phyloP scores from a whole-genome alignment of 1,140 invertebrate genomes.

The Dinoponera quadriceps region DNA sequence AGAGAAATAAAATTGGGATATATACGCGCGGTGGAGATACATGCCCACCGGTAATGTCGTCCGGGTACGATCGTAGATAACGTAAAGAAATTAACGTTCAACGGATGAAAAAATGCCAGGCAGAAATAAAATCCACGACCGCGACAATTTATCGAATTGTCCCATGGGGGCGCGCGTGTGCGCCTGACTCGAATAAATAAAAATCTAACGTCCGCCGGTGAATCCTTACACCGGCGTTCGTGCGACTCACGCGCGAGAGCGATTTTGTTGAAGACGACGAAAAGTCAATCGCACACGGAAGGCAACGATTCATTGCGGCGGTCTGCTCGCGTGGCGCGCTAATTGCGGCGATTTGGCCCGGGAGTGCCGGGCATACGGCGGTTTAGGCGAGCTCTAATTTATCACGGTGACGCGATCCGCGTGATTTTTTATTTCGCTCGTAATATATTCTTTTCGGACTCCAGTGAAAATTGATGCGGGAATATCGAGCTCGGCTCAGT shows the following conservation, averaged over 20 bases:
- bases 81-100: conserved; percentile 18
- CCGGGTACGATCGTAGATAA: not conserved
- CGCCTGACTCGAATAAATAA: conserved; percentile 7
- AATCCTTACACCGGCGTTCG: conserved; percentile 19
- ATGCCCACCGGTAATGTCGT: not conserved
- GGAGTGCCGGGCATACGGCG: conserved; percentile 5
- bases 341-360: conserved; percentile 30
- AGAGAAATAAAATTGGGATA: not conserved
- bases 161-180: not conserved
- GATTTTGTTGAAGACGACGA: conserved; percentile 36
- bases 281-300: conserved; percentile 23
- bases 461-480: not conserved
- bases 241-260: not conserved
- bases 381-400: conserved; percentile 45
- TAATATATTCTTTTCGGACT: not conserved
- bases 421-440: conserved; percentile 2
- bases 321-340: not conserved
- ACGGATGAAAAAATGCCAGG: not conserved
- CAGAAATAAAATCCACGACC: conserved; percentile 8
- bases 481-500: not conserved
- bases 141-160: conserved; percentile 20
- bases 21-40: not conserved
- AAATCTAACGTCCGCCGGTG: not conserved
- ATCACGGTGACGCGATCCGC: not conserved
- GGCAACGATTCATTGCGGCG: conserved; percentile 16